A percentile compares a stretch with the other conserved stretches of the same genome.
Conservation (phyloP, 2,888 invertebrate genomes). For the Hedya salicella region DNA sequence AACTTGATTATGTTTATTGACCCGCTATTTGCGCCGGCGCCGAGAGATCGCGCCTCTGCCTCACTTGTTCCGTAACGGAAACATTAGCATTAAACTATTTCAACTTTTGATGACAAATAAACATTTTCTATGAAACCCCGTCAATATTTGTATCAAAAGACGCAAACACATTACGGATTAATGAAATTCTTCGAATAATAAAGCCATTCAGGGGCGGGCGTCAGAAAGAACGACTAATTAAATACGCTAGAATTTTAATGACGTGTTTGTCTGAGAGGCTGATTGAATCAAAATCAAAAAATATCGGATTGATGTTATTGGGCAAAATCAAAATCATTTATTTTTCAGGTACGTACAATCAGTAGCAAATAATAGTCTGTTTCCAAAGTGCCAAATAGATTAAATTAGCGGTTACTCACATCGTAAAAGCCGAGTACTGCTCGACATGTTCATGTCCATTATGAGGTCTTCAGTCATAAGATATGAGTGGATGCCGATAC, state of each 20-base stretch:
- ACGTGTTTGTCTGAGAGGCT: constrained; percentile 8
- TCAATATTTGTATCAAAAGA: constrained; percentile 60
- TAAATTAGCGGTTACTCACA: too few species aligned
- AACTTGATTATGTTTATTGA: constrained; percentile 32
- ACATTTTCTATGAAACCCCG: constrained; percentile 56
- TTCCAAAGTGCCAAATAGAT: too few species aligned
- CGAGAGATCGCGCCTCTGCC: constrained; percentile 28
- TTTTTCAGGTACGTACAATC: too few species aligned
- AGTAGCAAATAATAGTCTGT: too few species aligned
- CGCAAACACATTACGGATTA: constrained; percentile 54
- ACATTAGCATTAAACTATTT: constrained; percentile 42
- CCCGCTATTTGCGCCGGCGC: constrained; percentile 26
- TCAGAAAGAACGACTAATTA: constrained; percentile 45
- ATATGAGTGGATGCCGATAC: too few species aligned
- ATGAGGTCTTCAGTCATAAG: too few species aligned
- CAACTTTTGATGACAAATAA: constrained; percentile 59
- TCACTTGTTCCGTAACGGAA: constrained; percentile 27
- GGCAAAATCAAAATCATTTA: too few species aligned
- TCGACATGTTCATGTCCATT: too few species aligned
- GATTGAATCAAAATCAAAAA: neutral
- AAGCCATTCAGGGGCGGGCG: constrained; percentile 48
- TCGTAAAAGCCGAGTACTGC: too few species aligned
- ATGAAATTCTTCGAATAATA: constrained; percentile 51
- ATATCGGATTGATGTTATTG: too few species aligned
- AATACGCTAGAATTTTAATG: constrained; percentile 18